Conservation (phyloP, 2,113 vertebrate species). For the Lontra canadensis region DNA sequence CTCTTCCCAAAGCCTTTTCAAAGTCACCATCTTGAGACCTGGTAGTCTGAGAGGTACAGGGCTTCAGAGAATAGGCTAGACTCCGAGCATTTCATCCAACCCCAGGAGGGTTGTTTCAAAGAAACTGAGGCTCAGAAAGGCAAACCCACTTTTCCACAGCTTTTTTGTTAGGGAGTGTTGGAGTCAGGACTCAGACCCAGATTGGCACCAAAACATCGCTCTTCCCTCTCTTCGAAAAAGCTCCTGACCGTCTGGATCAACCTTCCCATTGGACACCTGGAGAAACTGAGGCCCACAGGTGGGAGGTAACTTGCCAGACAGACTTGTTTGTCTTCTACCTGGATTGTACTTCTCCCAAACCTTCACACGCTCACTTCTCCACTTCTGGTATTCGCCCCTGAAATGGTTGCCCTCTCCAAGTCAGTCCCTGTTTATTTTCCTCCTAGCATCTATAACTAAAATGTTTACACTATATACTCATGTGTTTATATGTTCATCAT, state of each 20-base stretch:
- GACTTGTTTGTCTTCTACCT: neutral
- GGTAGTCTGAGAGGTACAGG: neutral
- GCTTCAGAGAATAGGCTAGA: neutral
- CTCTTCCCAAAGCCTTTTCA: neutral
- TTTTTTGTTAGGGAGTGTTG: neutral
- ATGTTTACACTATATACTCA: neutral
- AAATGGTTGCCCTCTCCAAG: neutral
- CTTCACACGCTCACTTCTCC: neutral
- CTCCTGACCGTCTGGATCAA: neutral
- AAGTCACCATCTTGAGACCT: neutral
- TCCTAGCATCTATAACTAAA: neutral
- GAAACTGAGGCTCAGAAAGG: neutral
- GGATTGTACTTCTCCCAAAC: neutral
- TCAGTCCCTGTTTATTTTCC: neutral
- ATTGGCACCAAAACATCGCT: rapidly evolving
- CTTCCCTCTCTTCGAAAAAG: neutral
- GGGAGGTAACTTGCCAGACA: neutral
- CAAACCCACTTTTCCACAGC: neutral
- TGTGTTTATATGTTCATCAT: neutral
- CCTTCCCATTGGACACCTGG: neutral
- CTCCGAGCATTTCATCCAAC: neutral
- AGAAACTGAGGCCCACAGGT: neutral
- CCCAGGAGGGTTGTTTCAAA: neutral
- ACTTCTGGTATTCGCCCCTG: rapidly evolving
- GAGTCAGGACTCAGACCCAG: neutral